These are phyloP conservation scores for Capromys pilorides DNA, from an alignment of 2,797 vertebrate genomes.

Conservation along the genomic window DNA sequence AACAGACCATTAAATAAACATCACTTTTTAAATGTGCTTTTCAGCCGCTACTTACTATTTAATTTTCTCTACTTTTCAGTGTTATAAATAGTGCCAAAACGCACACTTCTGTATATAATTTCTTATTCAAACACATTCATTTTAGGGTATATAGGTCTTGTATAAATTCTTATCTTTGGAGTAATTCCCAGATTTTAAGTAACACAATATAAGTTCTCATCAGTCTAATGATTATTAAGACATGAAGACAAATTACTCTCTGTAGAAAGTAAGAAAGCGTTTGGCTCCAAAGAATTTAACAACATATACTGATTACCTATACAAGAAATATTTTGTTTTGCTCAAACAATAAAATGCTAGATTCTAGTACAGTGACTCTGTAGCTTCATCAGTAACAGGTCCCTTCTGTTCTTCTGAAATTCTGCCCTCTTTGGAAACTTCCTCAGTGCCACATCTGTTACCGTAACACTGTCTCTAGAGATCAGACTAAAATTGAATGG, in stretches of 20 bases:
- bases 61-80: slow-evolving; percentile 36
- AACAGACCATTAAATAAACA: slow-evolving; percentile 57
- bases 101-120: slow-evolving; percentile 57
- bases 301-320: slow-evolving; percentile 26
- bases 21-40: slow-evolving; percentile 62
- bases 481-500: not conserved
- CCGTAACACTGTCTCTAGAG: not conserved
- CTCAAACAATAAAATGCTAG: not conserved
- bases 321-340: slow-evolving; percentile 25
- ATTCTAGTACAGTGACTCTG: not conserved
- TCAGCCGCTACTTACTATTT: slow-evolving; percentile 26
- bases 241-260: slow-evolving; percentile 57
- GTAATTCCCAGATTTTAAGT: slow-evolving; percentile 75
- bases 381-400: not conserved
- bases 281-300: slow-evolving; percentile 14
- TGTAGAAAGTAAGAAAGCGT: slow-evolving; percentile 44
- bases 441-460: not conserved
- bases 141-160: slow-evolving; percentile 39
- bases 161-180: slow-evolving; percentile 67
- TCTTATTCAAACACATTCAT: slow-evolving; percentile 61
- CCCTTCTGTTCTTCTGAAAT: not conserved
- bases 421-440: not conserved
- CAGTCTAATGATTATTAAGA: slow-evolving; percentile 61
- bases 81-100: slow-evolving; percentile 60
- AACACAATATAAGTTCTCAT: slow-evolving; percentile 45